A percentile compares a stretch with the other conserved stretches of the same genome.
Conservation (phyloP, 1,140 invertebrate genomes). For the Platorchestia sp. region DNA sequence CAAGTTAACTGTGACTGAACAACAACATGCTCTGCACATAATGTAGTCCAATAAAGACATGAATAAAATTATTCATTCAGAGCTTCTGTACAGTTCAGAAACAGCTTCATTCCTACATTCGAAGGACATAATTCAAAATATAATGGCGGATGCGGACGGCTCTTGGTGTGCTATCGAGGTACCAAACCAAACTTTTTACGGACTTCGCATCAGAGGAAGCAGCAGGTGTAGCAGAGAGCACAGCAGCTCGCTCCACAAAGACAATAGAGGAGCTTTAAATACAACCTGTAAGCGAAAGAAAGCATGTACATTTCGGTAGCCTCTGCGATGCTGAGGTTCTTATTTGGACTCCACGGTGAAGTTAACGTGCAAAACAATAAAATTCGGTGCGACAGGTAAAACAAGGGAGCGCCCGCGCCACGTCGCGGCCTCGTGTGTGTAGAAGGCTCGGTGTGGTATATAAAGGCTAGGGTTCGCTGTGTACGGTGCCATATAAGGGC, state of each 20-base stretch:
- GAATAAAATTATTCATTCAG: background rate
- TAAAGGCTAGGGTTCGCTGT: background rate
- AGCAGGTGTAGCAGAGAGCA: background rate
- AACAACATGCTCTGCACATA: too few relatives aligned
- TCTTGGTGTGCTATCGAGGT: background rate
- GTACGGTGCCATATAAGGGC: background rate
- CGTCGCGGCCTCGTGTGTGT: background rate
- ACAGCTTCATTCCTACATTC: background rate
- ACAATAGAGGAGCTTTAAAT: background rate
- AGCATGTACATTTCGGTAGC: background rate
- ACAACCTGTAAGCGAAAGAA: background rate
- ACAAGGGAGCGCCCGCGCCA: background rate
- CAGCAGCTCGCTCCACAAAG: background rate
- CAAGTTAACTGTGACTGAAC: too few relatives aligned
- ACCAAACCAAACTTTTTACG: background rate
- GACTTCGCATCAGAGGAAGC: background rate
- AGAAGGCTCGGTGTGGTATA: background rate
- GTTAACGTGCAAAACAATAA: conserved; percentile 9
- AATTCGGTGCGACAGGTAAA: background rate
- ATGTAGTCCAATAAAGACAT: background rate
- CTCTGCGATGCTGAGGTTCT: background rate
- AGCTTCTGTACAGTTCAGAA: background rate
- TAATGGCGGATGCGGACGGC: background rate
- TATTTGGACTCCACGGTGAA: background rate
- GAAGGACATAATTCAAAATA: background rate